Evolutionary conservation across 2,888 invertebrate genomes (phyloP), one percentile per base, ranked within the genome.

Genomic region (Neoascia interrupta): DNA sequence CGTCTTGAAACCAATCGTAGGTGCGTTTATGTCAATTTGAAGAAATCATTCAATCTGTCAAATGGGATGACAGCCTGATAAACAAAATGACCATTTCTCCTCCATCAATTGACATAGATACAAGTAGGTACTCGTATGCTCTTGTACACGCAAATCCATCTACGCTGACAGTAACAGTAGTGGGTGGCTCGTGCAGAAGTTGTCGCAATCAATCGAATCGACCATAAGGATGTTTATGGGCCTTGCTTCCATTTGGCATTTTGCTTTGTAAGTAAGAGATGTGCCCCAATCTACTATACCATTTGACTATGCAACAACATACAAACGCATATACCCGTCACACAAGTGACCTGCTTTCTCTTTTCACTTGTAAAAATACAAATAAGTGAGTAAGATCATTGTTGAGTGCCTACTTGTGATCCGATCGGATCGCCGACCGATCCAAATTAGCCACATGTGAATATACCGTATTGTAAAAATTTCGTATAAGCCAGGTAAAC

Each of bases 321-420:
- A n/a, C n/a, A n/a, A n/a, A n/a, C n/a, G n/a, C n/a, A 47, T 18
- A 41, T 43, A 51, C 43, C 37, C 56, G 75, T 75, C 75, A 63
- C 69, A 75, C 69, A 75, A 75, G 56, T 75, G 75, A 75, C 75
- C 75, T 69, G 75, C 75, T 75, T 75, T 75, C 75, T 75, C 75
- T 68, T 75, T 75, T 75, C 63, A 56, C 75, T 75, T 41, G 56
- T 56, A 60, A 61, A n/a, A 47, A 63, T 56, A 41, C 72, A 47
- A 54, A 43, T 43, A 56, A 56, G 31, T 51, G 56, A 37, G 54
- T 43, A 68, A 54, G 61, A 74, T 74, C 69, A 63, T 51, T 21
- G 28, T 3, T 45, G 51, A 45, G n/a, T n/a, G 39, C 37, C 53
- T 10, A 43, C 45, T 36, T 63, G 43, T 56, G 61, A 63, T 63